These are phyloP conservation scores for Palythoa caribaeorum DNA, from an alignment of 92 coral and sea anemone species.

Conservation along the genomic window DNA sequence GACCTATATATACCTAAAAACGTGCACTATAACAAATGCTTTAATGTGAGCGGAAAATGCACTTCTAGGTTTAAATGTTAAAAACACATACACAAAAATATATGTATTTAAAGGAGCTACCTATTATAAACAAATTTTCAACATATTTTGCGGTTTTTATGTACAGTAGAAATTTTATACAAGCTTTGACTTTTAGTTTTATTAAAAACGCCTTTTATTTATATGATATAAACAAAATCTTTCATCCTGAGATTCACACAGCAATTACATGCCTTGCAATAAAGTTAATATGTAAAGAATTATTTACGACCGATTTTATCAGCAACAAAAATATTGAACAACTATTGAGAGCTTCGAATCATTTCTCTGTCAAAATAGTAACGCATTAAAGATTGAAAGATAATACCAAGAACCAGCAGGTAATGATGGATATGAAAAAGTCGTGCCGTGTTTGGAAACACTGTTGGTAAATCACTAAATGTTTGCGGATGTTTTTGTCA, in stretches of 20 bases:
- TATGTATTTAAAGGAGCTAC: not conserved
- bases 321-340: constrained; percentile 2
- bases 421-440: not conserved
- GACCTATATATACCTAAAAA: not conserved
- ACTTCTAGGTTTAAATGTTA: not conserved
- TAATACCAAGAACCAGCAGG: constrained; percentile 28
- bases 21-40: not conserved
- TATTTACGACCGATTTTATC: constrained; percentile 28
- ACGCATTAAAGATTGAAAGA: constrained; percentile 35
- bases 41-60: not conserved
- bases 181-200: not conserved
- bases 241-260: not conserved
- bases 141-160: not conserved
- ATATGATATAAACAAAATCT: not conserved
- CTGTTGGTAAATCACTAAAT: not conserved
- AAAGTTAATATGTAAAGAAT: not conserved
- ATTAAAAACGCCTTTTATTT: not conserved
- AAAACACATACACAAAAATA: not conserved
- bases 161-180: not conserved
- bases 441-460: constrained; percentile 11
- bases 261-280: not conserved
- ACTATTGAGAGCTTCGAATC: not conserved
- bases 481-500: constrained; percentile 33
- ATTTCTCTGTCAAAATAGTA: constrained; percentile 27
- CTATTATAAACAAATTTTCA: not conserved